Base-by-base conservation (phyloP, 2,888 invertebrate genomes). In the Sesamia inferens region DNA sequence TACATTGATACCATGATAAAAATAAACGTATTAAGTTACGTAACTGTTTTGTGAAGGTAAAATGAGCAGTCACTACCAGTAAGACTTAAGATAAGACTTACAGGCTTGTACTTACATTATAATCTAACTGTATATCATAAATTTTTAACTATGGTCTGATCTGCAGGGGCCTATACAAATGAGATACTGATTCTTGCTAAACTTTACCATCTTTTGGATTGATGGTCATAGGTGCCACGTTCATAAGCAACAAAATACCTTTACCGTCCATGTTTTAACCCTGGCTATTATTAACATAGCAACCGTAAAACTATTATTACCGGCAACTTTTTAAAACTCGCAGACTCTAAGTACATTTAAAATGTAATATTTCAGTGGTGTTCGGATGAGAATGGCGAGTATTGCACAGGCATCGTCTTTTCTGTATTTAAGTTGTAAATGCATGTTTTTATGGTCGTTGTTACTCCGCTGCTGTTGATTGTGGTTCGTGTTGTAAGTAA, bases 351-450 rank as follows among this genome's bases (percentile, higher is more conserved):
- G 76, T 68, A 74, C 77, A 70, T 85, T 85, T 85, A 84, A 85
- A 85, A 83, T 81, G 86, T 83, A 84, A 84, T 86, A 94, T 92
- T 91, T 93, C 91, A 92, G 86, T 84, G 71, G 71, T 76, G 85
- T 83, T 87, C 85, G 88, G 85, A 90, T 90, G 90, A 90, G 93
- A 93, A 92, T 91, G 90, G 92, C 87, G 87, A 88, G 88, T 74
- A 78, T 81, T 88, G 88, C 85, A 85, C 88, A 84, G 85, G 88
- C 89, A 89, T 89, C 86, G 88, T 90, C 92, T 90, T 92, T 94
- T 93, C 93, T 93, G 93, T 95, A 94, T 95, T 95, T 95, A 93
- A 94, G 92, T 93, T 94, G 95, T 94, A 94, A 94, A 94, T 93
- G 93, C 86, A 89, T 81, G 90, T 93, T 94, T 94, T 94, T 95